These are phyloP conservation scores for Acyrthosiphon pisum DNA, from an alignment of 1,140 invertebrate species.

Conservation along the genomic window DNA sequence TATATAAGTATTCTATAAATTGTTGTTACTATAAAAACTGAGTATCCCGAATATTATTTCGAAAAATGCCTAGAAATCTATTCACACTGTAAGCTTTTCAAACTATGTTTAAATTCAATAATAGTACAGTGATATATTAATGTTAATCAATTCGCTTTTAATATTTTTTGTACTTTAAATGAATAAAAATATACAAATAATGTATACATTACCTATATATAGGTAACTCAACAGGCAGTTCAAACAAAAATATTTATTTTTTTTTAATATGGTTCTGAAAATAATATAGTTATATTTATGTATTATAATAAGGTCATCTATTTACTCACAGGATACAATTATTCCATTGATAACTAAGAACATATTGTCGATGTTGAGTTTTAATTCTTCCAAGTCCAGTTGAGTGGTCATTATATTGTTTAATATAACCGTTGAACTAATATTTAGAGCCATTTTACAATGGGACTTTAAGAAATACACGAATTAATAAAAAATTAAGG, in stretches of 20 bases:
- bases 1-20: no score
- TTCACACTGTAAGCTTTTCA: no score
- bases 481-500: not conserved
- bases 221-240: not conserved
- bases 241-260: not conserved
- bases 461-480: not conserved
- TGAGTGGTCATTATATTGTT: not conserved
- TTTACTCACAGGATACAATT: constrained; percentile 61
- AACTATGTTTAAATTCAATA: not conserved
- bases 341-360: constrained; percentile 61
- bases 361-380: constrained; percentile 60
- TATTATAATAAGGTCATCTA: not conserved
- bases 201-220: no score
- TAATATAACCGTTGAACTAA: not conserved
- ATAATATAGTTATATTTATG: not conserved
- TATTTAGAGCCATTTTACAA: not conserved
- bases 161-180: not conserved
- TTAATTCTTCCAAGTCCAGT: not conserved
- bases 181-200: not conserved
- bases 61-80: no score
- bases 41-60: no score
- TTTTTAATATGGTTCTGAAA: not conserved
- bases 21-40: no score
- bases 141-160: not conserved
- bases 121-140: not conserved